Base-by-base conservation (phyloP, 2,113 vertebrate species). In the Melozone crissalis region DNA sequence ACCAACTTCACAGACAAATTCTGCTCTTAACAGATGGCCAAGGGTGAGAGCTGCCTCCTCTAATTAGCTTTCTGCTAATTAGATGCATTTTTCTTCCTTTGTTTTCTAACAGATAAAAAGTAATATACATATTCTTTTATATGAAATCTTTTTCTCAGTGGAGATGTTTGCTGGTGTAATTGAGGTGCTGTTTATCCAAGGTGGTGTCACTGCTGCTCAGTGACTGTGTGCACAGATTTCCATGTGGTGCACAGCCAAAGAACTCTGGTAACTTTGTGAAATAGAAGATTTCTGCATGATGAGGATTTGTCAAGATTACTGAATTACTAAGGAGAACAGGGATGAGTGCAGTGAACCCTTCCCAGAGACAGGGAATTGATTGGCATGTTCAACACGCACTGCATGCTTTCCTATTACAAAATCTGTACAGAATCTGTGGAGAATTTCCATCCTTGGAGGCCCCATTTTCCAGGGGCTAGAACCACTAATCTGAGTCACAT, bases 41-140 rank as follows among this genome's bases (percentile, higher is more conserved):
- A 49, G 62, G 71, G 51, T 5, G 0, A 68, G 58, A 87, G 39
- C 72, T 51, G 6, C 52, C 41, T 41, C 41, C 41, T 41, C 41
- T 41, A 41, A 41, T 41, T 41, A 41, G 67, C 57, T 84, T 65
- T 89, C 63, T 88, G 71, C 84, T 94, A 73, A 93, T 92, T 78
- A 59, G 41, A 26, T 33, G 41, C 71, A 52, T 93, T 95, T 75
- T 82, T 92, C 87, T 94, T 83, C 33, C 37, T 90, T 76, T 83
- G 59, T 76, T 73, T 90, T 44, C 46, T 79, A 75, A 82, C 46
- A 71, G 77, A 67, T 54, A 71, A 46, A 89, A 87, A 66, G 63
- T 55, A 62, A 88, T 90, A 84, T 76, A 31, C 39, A n/a, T 71
- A 55, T 68, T 54, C 28, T 46, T 89, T 52, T 71, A 11, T 35